Base-by-base conservation (phyloP, 2,888 invertebrate genomes). In the Eurytoma californica region DNA sequence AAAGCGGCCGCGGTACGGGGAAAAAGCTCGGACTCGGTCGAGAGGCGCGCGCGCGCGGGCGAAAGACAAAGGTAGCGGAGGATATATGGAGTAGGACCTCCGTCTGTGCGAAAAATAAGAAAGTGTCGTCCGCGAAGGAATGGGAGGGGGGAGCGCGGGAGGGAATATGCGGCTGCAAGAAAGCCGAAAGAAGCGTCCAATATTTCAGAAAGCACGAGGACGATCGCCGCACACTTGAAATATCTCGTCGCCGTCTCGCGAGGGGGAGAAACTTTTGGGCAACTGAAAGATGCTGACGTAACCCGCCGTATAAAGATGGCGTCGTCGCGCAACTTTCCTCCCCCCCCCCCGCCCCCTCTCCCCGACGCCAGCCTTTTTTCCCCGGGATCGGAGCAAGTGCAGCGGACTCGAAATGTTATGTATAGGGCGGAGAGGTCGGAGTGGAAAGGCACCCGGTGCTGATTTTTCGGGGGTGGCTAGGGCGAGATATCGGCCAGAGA, bases 241-340 rank as follows among this genome's bases (percentile, higher is more conserved):
- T 90, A 90, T 90, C 88, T 90, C 87, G 89, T 88, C 88, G 88
- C 89, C 89, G 85, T 85, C 84, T 12, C 55, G 65, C 85, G 87
- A 86, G 84, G 88, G 85, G 86, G 87, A 86, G 86, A 90, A 90
- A 90, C 88, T 89, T 89, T 90, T 88, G 87, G 85, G 65, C 77
- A 69, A 86, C 87, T 87, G 88, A 89, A 90, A 90, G 87, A 90
- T 89, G 90, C 90, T 90, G 90, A 90, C 90, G 90, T 88, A 90
- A 90, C 88, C 87, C 74, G 81, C 87, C 74, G 82, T 80, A 84
- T 87, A 87, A 88, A 89, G 86, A 89, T 87, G 87, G 86, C 87
- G 82, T 74, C 69, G 65, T 63, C 53, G 53, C 72, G n/a, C 53
- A 14, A 12, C 49, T 53, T 9, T 51, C 39, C 47, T 5, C 57